These are phyloP conservation scores for Loris lydekkerianus DNA, from an alignment of 2,797 vertebrate species.

Conservation along the genomic window DNA sequence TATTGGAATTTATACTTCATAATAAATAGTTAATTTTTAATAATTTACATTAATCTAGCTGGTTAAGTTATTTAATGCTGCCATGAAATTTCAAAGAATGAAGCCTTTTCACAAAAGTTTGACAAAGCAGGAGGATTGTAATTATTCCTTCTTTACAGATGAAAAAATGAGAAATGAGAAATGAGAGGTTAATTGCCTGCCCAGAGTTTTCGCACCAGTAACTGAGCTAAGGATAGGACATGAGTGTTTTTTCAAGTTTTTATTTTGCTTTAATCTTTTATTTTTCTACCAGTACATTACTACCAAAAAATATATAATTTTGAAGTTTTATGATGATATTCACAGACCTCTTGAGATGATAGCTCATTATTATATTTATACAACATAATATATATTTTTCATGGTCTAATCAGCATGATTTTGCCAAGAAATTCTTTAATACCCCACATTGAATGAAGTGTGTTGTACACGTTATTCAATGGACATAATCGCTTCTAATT, in stretches of 20 bases:
- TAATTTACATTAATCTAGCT: background rate
- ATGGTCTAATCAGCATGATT: background rate
- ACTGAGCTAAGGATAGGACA: background rate
- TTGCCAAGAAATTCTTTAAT: constrained; percentile 26
- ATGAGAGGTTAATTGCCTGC: background rate
- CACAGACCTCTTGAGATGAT: background rate
- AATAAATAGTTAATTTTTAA: background rate
- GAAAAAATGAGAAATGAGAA: background rate
- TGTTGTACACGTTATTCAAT: background rate
- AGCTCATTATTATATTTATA: background rate
- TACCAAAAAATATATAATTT: background rate
- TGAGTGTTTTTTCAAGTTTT: background rate
- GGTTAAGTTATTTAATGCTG: background rate
- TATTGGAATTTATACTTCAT: constrained; percentile 20
- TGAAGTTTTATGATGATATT: background rate
- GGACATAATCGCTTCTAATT: background rate
- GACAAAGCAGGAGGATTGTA: background rate
- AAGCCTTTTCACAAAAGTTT: background rate
- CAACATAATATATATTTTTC: background rate
- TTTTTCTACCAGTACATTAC: background rate
- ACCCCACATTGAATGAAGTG: background rate
- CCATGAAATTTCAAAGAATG: background rate
- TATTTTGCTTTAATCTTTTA: background rate
- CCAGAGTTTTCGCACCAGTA: background rate
- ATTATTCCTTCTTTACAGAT: background rate